A percentile compares a stretch with the other conserved stretches of the same genome.
These are phyloP conservation scores for Homalodisca vitripennis DNA, from an alignment of 1,140 invertebrate genomes.

Conservation along the genomic window DNA sequence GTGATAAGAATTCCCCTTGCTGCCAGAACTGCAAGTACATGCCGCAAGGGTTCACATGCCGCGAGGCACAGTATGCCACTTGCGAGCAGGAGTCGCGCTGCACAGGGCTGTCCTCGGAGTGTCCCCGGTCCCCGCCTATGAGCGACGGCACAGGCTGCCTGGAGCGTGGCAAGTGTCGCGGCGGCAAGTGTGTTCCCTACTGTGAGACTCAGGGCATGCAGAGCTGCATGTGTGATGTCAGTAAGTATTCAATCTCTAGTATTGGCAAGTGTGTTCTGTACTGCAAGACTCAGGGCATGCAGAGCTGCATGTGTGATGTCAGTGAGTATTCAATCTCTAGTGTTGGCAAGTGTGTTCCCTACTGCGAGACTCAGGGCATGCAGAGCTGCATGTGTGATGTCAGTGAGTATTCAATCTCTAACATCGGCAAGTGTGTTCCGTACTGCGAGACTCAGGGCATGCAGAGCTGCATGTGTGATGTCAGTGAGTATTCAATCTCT, in stretches of 20 bases:
- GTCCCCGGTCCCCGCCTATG: slow-evolving; percentile 82
- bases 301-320: too few species aligned
- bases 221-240: slow-evolving; percentile 93
- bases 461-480: too few species aligned
- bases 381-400: too few species aligned
- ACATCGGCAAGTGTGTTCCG: too few species aligned
- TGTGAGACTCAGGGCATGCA: slow-evolving; percentile 89
- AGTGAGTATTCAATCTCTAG: too few species aligned
- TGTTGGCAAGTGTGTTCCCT: too few species aligned
- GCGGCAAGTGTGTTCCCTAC: slow-evolving; percentile 86
- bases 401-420: too few species aligned
- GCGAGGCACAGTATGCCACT: slow-evolving; percentile 82
- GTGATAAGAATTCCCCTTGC: slow-evolving; percentile 93
- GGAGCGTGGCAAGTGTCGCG: slow-evolving; percentile 82
- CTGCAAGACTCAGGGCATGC: too few species aligned
- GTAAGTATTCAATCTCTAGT: slow-evolving; percentile 57
- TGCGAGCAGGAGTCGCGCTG: slow-evolving; percentile 87
- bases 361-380: too few species aligned
- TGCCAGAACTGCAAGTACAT: slow-evolving; percentile 88
- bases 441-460: too few species aligned
- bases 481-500: too few species aligned
- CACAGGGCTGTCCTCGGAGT: slow-evolving; percentile 68
- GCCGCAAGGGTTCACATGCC: slow-evolving; percentile 74
- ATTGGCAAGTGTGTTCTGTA: too few species aligned
- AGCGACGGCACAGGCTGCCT: slow-evolving; percentile 82